Conservation (phyloP, 30 jellyfish, hydroid and myxozoan genomes). For the Calvadosia cruxmelitensis region DNA sequence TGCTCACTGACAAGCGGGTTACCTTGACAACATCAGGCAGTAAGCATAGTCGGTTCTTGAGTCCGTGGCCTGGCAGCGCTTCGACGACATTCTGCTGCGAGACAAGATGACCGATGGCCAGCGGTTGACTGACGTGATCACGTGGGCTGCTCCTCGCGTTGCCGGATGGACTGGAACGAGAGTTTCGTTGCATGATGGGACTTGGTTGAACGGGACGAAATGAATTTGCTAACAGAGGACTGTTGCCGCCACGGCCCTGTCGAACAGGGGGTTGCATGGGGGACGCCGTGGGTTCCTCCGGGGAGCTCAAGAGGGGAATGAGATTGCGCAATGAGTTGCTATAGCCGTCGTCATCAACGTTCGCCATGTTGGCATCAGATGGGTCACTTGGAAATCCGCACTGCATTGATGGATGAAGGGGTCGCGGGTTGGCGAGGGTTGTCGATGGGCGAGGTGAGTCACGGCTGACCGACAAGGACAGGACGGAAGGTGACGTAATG, state of each 20-base stretch:
- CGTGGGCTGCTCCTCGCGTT: not conserved
- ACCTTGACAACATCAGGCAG: constrained; percentile 27
- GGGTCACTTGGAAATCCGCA: too few relatives aligned
- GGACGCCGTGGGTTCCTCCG: not conserved
- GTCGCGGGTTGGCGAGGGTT: not conserved
- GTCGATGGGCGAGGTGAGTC: not conserved
- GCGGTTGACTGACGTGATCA: constrained; percentile 33
- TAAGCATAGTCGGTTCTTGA: not conserved
- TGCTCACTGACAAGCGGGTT: too few relatives aligned
- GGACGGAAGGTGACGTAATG: not conserved
- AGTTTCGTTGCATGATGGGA: constrained; percentile 10
- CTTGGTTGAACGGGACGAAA: constrained; percentile 36
- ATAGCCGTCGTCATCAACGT: not conserved
- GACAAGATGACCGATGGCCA: constrained; percentile 37
- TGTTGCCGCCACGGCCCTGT: not conserved
- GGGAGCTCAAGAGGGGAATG: not conserved
- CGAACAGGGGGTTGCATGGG: not conserved
- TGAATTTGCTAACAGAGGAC: not conserved
- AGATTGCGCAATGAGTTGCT: not conserved
- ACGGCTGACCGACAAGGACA: not conserved
- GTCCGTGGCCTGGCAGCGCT: not conserved
- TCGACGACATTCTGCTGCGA: constrained; percentile 7
- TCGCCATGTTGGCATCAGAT: not conserved
- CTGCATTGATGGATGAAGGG: not conserved
- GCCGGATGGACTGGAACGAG: constrained; percentile 32